Base-by-base conservation (phyloP, 2,888 invertebrate genomes). In the Thecophora atra region DNA sequence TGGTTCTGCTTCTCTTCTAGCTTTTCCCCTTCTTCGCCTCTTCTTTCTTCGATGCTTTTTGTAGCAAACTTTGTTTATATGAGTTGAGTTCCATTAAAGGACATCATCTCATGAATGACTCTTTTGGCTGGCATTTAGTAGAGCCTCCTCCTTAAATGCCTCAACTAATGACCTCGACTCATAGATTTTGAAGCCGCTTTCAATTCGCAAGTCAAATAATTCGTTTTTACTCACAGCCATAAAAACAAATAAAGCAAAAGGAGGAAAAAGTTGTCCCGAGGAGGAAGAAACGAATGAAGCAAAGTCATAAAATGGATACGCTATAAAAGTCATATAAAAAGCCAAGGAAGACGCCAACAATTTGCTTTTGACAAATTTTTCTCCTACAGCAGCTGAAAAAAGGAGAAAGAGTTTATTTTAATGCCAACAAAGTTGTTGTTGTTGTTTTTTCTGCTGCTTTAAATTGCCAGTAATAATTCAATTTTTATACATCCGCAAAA, bases 381-480 rank as follows among this genome's bases (percentile, higher is more conserved):
- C 81, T 81, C 81, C 24, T 26, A 6, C 47, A 15, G 47, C 15
- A 21, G 15, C 13, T 7, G 24, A 80, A 78, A 77, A 79, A 51
- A 62, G n/a, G n/a, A n/a, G n/a, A n/a, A n/a, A n/a, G n/a, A n/a
- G n/a, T n/a, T n/a, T 58, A 60, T 69, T 75, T 73, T 74, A 74
- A 58, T 58, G 58, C 58, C 58, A 58, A 28, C 26, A 28, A 56
- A 78, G 75, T 77, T 79, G 78, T 78, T 70, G 56, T 58, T 62
- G 37, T 28, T 71, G 30, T 71, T 60, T 67, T 21, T 30, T 70
- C 78, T 76, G 78, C 78, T 80, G 79, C 76, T 78, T 80, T 81
- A 81, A 83, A 82, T 79, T 80, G 78, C 81, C 76, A 75, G 75
- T 78, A 79, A 83, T 83, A 82, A 80, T 82, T 83, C 81, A 83